Evolutionary conservation across 2,113 vertebrate species (phyloP), one percentile per base, ranked within the genome.

Genomic region (Megalops atlanticus): DNA sequence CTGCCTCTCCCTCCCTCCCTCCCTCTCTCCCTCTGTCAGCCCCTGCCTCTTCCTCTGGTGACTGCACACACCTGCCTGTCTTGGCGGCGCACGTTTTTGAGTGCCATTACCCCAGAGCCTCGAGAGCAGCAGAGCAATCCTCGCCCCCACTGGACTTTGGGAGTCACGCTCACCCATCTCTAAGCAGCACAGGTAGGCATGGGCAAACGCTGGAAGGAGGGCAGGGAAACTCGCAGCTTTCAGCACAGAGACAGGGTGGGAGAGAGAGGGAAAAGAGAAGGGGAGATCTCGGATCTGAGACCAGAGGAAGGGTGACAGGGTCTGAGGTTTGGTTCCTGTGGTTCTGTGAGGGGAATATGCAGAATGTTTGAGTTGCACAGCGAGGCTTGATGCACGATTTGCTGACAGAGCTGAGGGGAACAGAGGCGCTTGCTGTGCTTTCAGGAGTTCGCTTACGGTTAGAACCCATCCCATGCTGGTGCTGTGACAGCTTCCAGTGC

Each of bases 41-140:
- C 92, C 92, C 93, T 93, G 93, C 93, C 94, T 94, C 91, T 90
- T 94, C 94, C 93, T 95, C 94, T 95, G 95, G 92, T 92, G 92
- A 91, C 94, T 97, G 94, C 95, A 95, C 97, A 98, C 98, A 99
- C 97, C 98, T 99, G 98, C 97, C 89, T 96, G 95, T 96, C 93
- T 96, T 96, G 95, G 95, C 95, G 93, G 93, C 95, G 93, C 93
- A 92, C 86, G 11, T 84, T 85, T 91, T 94, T 95, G n/a, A 95
- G 92, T 95, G 93, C 95, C 97, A 97, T 98, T 97, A 95, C 96
- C 94, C 94, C 92, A 94, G 95, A 96, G 95, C 96, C 96, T 93
- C 95, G 92, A 93, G 93, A 94, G 94, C 89, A 94, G 86, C 90
- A 88, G 79, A 76, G 70, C 76, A 87, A 88, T 83, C 88, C 88